Base-by-base conservation (phyloP, 1,140 invertebrate genomes). In the Eciton burchellii region DNA sequence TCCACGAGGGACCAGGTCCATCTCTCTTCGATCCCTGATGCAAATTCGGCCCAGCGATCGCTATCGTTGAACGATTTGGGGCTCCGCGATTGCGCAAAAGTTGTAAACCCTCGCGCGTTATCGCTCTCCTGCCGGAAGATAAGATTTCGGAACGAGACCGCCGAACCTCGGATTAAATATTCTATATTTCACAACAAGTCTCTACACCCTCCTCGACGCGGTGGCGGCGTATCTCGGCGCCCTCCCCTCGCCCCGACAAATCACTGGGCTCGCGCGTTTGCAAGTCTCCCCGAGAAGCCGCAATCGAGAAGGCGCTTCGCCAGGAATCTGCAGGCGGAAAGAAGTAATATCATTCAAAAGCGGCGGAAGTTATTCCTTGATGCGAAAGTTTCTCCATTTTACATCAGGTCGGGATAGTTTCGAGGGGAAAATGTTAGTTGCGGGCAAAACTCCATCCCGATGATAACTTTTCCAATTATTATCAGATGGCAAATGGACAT, bases 401-500 rank as follows among this genome's bases (percentile, higher is more conserved):
- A 87, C 86, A 88, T 88, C 86, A 49, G 35, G 86, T 74, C 77
- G 82, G 73, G 74, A 87, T 70, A 68, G 85, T 81, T 77, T 86
- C 72, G 65, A 63, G 79, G 86, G n/a, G 77, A 68, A 77, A 79
- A 88, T 82, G 86, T 88, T 88, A 88, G 86, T 88, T 86, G 86
- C 83, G 77, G 66, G 60, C 45, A 77, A 84, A 88, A 87, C 85
- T 88, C 81, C 76, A 84, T 87, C 85, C 81, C 85, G n/a, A 56
- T 63, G 82, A 88, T 88, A 88, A 88, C 86, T 88, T 88, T 88
- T 88, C 86, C 86, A 88, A 88, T 88, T 88, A 88, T 88, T 88
- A 88, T 88, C 86, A 82, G 86, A 88, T 84, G 85, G 86, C 86
- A 87, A 88, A 88, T 88, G 86, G 83, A 88, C 85, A 82, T 76